Conservation (phyloP, 2,797 vertebrate genomes). For the Lagorchestes hirsutus region DNA sequence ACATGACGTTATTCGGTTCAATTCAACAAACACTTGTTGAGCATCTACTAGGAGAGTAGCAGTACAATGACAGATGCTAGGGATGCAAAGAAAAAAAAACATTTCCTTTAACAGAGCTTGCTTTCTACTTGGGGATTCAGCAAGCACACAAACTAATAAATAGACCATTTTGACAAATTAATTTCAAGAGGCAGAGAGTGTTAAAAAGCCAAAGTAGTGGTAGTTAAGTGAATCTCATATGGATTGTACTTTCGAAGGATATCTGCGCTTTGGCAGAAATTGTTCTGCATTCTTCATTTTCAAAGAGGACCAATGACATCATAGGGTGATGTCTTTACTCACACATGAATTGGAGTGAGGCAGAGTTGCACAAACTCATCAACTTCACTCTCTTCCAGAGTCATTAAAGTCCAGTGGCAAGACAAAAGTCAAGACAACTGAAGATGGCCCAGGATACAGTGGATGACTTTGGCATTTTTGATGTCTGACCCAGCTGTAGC, state of each 20-base stretch:
- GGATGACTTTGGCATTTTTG: no score
- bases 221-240: background rate
- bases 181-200: background rate
- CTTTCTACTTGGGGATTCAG: background rate
- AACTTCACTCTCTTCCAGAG: no score
- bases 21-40: background rate
- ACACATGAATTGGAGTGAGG: no score
- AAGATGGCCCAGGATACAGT: no score
- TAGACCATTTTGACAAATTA: background rate
- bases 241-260: background rate
- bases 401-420: no score
- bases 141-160: background rate
- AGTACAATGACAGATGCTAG: background rate
- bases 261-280: background rate
- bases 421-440: no score
- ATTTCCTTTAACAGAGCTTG: background rate
- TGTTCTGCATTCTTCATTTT: background rate
- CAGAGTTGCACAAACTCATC: no score
- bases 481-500: no score
- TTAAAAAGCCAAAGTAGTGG: background rate
- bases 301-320: background rate
- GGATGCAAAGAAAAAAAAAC: background rate
- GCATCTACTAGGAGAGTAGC: background rate
- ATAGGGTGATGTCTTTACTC: no score
- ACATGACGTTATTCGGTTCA: background rate